Conservation (phyloP, 92 coral and sea anemone genomes). For the Zoanthus gigantus region DNA sequence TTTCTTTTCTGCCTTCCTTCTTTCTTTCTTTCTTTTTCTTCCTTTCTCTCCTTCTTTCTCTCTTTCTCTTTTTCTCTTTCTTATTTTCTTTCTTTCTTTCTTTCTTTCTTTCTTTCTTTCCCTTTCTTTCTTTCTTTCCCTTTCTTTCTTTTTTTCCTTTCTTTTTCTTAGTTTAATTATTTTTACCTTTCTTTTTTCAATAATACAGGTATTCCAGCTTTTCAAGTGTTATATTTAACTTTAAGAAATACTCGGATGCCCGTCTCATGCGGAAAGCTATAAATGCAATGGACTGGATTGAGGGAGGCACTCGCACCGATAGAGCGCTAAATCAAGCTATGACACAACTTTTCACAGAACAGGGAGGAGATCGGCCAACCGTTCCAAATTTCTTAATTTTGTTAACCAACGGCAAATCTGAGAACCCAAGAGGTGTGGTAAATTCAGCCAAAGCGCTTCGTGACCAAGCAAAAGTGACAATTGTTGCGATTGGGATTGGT, state of each 20-base stretch:
- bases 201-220: constrained; percentile 46
- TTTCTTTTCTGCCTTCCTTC: neutral
- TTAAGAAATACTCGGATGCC: constrained; percentile 8
- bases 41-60: neutral
- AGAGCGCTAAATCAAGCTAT: constrained; percentile 7
- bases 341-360: neutral
- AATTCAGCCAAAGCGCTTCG: constrained; percentile 71
- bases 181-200: neutral
- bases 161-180: neutral
- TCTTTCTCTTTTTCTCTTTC: neutral
- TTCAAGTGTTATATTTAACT: constrained; percentile 37
- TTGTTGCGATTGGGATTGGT: constrained; percentile 82
- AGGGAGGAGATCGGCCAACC: neutral
- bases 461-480: constrained; percentile 60
- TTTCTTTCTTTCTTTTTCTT: neutral
- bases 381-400: constrained; percentile 70
- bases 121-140: neutral
- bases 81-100: neutral
- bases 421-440: constrained; percentile 59
- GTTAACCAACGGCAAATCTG: constrained; percentile 75
- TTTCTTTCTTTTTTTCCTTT: neutral
- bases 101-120: neutral
- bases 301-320: constrained; percentile 22
- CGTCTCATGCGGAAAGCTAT: constrained; percentile 34
- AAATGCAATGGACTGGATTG: constrained; percentile 22